Percentiles rank a stretch among this genome's conserved stretches.
Evolutionary conservation across 2,797 vertebrate species (phyloP).

Genomic region (Xenops minutus): DNA sequence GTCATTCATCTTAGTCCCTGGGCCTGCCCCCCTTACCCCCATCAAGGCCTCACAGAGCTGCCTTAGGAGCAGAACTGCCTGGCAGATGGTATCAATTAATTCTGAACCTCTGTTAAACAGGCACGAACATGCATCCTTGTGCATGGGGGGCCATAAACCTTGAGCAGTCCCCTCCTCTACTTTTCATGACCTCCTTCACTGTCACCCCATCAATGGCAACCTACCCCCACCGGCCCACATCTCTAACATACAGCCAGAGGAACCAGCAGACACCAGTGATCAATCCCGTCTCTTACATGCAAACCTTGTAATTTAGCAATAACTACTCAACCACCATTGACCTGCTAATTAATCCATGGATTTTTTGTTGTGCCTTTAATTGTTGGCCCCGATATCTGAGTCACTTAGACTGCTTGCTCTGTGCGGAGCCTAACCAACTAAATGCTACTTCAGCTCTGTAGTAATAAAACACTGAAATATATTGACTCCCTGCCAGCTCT

Average conservation of each 20-base stretch:
- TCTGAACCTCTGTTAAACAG: neutral
- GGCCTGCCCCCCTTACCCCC: neutral
- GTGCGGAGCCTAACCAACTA: slow-evolving; percentile 69
- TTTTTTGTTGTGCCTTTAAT: slow-evolving; percentile 76
- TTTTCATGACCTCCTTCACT: slow-evolving; percentile 15
- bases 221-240: slow-evolving; percentile 22
- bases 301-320: slow-evolving; percentile 80
- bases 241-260: slow-evolving; percentile 22
- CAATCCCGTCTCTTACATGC: slow-evolving; percentile 66
- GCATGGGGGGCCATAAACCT: neutral
- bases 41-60: neutral
- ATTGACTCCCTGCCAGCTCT: slow-evolving; percentile 77
- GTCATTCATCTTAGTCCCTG: neutral
- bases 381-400: slow-evolving; percentile 68
- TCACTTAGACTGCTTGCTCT: slow-evolving; percentile 73
- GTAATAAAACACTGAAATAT: slow-evolving; percentile 81
- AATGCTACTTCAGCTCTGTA: slow-evolving; percentile 72
- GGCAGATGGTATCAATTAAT: slow-evolving; percentile 49
- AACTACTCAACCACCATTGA: slow-evolving; percentile 75
- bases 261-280: slow-evolving; percentile 45
- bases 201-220: slow-evolving; percentile 40
- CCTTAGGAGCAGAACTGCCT: neutral
- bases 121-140: neutral
- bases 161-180: neutral
- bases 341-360: slow-evolving; percentile 80